Conservation (phyloP, 2,888 invertebrate species). For the Scaeva pyrastri region DNA sequence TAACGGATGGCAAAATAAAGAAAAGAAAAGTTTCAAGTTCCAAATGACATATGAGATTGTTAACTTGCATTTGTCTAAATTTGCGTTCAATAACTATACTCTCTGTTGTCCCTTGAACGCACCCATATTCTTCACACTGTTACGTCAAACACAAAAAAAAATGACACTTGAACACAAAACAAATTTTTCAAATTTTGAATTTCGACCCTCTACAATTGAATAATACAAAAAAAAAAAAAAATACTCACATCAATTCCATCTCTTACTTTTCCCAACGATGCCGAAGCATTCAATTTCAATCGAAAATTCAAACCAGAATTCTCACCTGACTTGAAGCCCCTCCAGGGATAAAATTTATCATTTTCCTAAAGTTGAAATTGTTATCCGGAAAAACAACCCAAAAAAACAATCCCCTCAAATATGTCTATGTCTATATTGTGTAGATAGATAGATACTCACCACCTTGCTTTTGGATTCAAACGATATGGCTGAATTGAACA, state of each 20-base stretch:
- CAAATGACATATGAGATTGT: too few relatives aligned
- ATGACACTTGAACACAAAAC: too few relatives aligned
- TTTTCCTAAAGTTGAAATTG: conserved; percentile 48
- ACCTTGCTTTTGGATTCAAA: conserved; percentile 61
- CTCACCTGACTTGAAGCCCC: conserved; percentile 80
- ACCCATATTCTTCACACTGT: too few relatives aligned
- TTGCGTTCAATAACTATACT: too few relatives aligned
- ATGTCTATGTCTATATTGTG: too few relatives aligned
- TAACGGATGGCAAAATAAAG: too few relatives aligned
- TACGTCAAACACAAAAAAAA: too few relatives aligned
- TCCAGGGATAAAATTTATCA: conserved; percentile 78
- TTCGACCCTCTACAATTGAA: too few relatives aligned
- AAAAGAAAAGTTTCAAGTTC: too few relatives aligned
- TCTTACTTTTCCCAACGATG: conserved; percentile 69
- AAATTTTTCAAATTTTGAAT: too few relatives aligned
- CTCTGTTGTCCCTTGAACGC: too few relatives aligned
- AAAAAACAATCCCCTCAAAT: background rate
- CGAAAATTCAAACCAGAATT: conserved; percentile 78
- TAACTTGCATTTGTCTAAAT: too few relatives aligned
- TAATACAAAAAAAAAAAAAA: background rate
- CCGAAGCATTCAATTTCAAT: conserved; percentile 75
- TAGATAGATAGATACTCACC: conserved; percentile 51
- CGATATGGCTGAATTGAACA: conserved; percentile 83
- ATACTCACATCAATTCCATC: conserved; percentile 78
- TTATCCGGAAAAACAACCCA: background rate